phyloP scores from a whole-genome alignment of 92 coral and sea anemone species.

The Parazoanthus atlanticus region DNA sequence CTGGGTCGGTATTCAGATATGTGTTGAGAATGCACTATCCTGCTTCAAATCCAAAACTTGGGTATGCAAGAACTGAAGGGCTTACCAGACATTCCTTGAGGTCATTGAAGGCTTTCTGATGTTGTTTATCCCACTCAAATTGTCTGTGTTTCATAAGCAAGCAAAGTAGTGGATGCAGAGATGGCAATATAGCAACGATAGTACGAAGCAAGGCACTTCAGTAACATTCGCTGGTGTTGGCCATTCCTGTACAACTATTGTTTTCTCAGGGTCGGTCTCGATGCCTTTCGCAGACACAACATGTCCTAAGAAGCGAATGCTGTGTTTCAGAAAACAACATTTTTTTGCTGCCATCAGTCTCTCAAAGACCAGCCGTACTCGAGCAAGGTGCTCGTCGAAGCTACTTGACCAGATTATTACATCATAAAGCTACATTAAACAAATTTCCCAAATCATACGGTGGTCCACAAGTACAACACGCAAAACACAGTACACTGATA shows the following conservation, averaged over 20 bases:
- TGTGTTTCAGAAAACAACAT: constrained; percentile 39
- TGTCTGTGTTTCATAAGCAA: constrained; percentile 26
- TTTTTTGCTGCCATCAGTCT: constrained; percentile 32
- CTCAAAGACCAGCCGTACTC: constrained; percentile 41
- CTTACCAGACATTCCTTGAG: too few relatives aligned
- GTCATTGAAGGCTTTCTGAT: neutral
- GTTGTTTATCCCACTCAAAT: constrained; percentile 7
- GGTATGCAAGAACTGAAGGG: constrained; percentile 46
- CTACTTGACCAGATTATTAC: constrained; percentile 52
- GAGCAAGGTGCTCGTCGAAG: constrained; percentile 44
- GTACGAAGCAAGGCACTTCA: constrained; percentile 28
- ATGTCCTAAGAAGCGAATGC: constrained; percentile 39
- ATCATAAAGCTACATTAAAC: constrained; percentile 63
- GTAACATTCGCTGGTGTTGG: constrained; percentile 37
- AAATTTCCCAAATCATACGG: constrained; percentile 50
- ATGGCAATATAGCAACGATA: constrained; percentile 22
- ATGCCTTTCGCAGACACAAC: neutral
- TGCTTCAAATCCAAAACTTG: constrained; percentile 6
- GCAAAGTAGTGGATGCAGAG: constrained; percentile 22
- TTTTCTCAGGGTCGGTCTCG: neutral
- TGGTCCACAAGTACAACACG: too few relatives aligned
- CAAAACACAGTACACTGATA: too few relatives aligned
- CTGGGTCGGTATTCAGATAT: too few relatives aligned
- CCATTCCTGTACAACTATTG: constrained; percentile 45
- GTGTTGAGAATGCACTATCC: too few relatives aligned